Base-by-base conservation (phyloP, 2,797 vertebrate genomes). In the Gila robusta region DNA sequence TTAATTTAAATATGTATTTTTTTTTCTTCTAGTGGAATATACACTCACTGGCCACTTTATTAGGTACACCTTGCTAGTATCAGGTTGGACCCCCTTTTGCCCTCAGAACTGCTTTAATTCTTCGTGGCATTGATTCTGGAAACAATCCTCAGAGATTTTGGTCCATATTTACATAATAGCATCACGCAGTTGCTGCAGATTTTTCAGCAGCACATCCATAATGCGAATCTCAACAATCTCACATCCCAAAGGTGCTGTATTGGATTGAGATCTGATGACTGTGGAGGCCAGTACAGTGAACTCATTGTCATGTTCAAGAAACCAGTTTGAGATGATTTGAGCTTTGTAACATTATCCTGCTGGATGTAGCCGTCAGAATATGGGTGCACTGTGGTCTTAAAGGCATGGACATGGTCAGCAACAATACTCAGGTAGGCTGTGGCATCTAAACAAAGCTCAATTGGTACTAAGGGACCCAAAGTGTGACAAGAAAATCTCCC, bases 341-440 rank as follows among this genome's bases (percentile, higher is more conserved):
- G 26, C 76, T 17, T 84, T 84, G 9, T 87, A 69, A 81, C 82
- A 87, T 89, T 88, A 86, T 89, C 82, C 78, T 89, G 82, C 90
- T 91, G 85, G 88, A 90, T 90, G 86, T 88, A 91, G 87, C 89
- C 89, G 90, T 92, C 85, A 89, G 88, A 89, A 90, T 84, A 87
- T 87, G 71, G 28, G 21, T 56, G 10, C 21, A 10, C 56, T n/a
- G 56, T 59, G 56, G 19, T 23, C 23, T n/a, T 12, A 59, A 26
- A 62, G 59, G 9, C 10, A 62, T 62, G 56, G 56, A 26, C 23
- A 62, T n/a, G 4, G 10, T 26, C 56, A 11, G 56, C 56, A 62
- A 62, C 56, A 12, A 56, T 56, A 56, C 21, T 56, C 52, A 23
- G 6, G 10, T 26, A 12, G 10, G 0, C 11, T n/a, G 59, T 62